Evolutionary conservation across 2,797 vertebrate genomes (phyloP).

Genomic region (Anguilla marmorata): DNA sequence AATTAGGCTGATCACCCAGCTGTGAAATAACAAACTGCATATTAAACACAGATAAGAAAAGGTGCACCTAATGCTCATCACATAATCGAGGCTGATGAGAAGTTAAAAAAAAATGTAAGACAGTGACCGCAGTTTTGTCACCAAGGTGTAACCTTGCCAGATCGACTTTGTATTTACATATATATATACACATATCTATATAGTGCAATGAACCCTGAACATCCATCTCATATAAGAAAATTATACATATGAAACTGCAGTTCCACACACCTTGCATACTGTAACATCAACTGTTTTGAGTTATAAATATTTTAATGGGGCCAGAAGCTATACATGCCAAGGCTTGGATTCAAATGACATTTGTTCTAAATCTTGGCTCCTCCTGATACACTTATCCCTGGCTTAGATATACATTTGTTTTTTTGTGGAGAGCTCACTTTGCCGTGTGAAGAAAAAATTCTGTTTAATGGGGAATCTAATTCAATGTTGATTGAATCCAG

Average conservation of each 20-base stretch:
- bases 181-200: not conserved
- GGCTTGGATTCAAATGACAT: not conserved
- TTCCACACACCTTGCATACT: not conserved
- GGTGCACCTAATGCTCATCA: not conserved
- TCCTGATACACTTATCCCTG: not conserved
- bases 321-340: no score
- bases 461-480: no score
- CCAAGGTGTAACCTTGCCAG: not conserved
- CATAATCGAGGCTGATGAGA: not conserved
- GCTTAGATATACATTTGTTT: no score
- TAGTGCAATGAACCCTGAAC: not conserved
- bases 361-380: not conserved
- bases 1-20: conserved; percentile 13
- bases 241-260: not conserved
- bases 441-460: no score
- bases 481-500: no score
- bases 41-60: conserved; percentile 19
- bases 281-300: not conserved
- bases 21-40: conserved; percentile 16
- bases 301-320: no score
- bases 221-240: not conserved
- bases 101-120: not conserved
- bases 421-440: no score
- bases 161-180: not conserved
- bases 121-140: not conserved